Evolutionary conservation across 1,140 invertebrate species (phyloP).

Genomic region (Hydropsyche tenuis): DNA sequence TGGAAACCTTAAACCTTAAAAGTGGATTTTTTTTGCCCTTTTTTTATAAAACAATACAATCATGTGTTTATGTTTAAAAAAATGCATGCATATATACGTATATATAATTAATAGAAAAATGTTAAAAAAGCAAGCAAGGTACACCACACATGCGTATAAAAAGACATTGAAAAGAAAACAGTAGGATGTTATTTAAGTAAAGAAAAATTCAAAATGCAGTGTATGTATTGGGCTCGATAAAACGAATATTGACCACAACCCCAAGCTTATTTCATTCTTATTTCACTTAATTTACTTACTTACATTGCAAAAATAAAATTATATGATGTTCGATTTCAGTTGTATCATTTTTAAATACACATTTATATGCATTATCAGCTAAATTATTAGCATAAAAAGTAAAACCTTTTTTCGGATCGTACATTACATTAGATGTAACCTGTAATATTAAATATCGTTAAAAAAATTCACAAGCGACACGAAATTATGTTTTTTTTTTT

Average conservation of each 20-base stretch:
- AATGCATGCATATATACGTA: no score
- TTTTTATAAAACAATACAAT: no score
- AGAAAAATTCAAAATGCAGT: not conserved
- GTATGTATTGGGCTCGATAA: no score
- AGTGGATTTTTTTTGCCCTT: no score
- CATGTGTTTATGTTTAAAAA: no score
- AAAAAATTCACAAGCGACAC: no score
- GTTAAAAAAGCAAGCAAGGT: conserved; percentile 26
- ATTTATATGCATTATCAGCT: conserved; percentile 35
- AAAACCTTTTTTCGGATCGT: conserved; percentile 45
- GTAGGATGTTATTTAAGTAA: not conserved
- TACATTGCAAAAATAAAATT: conserved; percentile 39
- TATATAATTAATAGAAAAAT: conserved; percentile 37
- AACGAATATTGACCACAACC: conserved; percentile 24
- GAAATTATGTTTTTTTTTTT: no score
- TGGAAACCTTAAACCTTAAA: no score
- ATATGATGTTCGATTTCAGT: conserved; percentile 36
- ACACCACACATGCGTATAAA: conserved; percentile 24
- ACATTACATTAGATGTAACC: conserved; percentile 43
- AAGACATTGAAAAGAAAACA: not conserved
- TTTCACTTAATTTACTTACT: conserved; percentile 44
- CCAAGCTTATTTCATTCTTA: conserved; percentile 27
- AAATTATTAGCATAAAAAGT: conserved; percentile 28
- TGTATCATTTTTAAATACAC: conserved; percentile 26
- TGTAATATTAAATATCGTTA: conserved; percentile 38